Evolutionary conservation across 2,888 invertebrate species (phyloP).

Genomic region (Sarcophaga variegata): DNA sequence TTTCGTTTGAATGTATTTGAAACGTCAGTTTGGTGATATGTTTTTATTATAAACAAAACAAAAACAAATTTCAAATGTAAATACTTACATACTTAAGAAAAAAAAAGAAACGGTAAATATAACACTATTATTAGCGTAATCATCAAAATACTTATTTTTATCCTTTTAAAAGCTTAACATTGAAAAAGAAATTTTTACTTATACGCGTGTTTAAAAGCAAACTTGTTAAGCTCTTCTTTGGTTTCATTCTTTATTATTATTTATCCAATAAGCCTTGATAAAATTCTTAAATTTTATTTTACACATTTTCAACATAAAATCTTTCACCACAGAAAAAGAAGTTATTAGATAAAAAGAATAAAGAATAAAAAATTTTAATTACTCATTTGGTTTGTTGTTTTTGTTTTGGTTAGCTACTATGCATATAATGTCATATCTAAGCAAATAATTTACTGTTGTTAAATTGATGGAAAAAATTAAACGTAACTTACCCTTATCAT

Average conservation of each 20-base stretch:
- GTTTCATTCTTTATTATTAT: background rate
- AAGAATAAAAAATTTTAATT: slow-evolving; percentile 37
- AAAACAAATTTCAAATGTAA: too few relatives aligned
- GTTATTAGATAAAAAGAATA: slow-evolving; percentile 9
- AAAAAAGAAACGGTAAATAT: too few relatives aligned
- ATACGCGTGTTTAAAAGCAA: background rate
- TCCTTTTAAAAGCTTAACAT: too few relatives aligned
- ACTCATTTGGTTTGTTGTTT: slow-evolving; percentile 58
- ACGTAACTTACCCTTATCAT: slow-evolving; percentile 10
- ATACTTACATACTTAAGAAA: too few relatives aligned
- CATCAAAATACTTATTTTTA: too few relatives aligned
- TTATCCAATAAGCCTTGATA: background rate
- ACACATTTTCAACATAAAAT: background rate
- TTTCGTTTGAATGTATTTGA: too few relatives aligned
- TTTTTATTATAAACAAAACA: too few relatives aligned
- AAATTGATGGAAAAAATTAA: background rate
- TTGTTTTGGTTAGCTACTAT: slow-evolving; percentile 67
- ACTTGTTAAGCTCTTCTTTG: background rate
- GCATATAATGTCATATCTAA: slow-evolving; percentile 60
- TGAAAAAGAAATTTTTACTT: too few relatives aligned
- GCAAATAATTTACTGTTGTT: background rate
- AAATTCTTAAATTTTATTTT: background rate
- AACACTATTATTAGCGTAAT: too few relatives aligned
- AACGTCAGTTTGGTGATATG: too few relatives aligned
- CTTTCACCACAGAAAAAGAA: background rate